Conservation (phyloP, 2,888 invertebrate genomes). For the Cordylochernes scorpioides region DNA sequence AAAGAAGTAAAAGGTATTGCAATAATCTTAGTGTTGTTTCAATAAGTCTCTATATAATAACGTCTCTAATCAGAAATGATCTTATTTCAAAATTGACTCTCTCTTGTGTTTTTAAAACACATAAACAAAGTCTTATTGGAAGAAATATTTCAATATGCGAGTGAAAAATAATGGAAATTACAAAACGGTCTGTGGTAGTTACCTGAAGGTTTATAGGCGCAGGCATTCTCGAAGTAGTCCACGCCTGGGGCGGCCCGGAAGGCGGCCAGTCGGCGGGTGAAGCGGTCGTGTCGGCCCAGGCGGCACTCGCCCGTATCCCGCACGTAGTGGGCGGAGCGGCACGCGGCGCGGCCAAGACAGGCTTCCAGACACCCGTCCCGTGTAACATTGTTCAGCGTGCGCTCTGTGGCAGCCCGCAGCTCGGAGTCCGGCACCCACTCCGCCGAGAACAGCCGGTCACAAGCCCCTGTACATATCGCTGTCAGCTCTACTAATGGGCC, state of each 20-base stretch:
- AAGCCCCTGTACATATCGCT: conserved; percentile 4
- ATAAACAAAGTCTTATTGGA: too few species aligned
- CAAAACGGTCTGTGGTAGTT: conserved; percentile 1
- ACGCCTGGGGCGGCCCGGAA: conserved; percentile 15
- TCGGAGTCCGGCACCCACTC: conserved; percentile 14
- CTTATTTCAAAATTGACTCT: too few species aligned
- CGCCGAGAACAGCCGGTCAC: conserved; percentile 8
- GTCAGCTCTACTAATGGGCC: background rate
- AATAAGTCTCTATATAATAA: too few species aligned
- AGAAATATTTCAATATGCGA: background rate
- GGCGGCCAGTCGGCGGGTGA: conserved; percentile 20
- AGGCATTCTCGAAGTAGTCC: conserved; percentile 21
- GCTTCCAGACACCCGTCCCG: conserved; percentile 20
- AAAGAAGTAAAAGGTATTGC: too few species aligned
- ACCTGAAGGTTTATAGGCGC: conserved; percentile 9
- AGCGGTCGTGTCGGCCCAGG: conserved; percentile 20
- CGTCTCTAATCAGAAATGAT: too few species aligned
- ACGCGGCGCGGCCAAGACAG: conserved; percentile 19
- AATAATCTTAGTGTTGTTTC: too few species aligned
- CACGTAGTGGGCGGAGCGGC: conserved; percentile 22
- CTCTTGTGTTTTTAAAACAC: too few species aligned
- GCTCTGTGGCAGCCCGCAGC: conserved; percentile 19
- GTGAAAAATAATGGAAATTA: background rate
- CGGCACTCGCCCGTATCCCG: conserved; percentile 18
- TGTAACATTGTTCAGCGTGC: conserved; percentile 17